Evolutionary conservation across 1,140 invertebrate species (phyloP), one percentile per base, ranked within the genome.

Genomic region (Drosophila kanapiae): DNA sequence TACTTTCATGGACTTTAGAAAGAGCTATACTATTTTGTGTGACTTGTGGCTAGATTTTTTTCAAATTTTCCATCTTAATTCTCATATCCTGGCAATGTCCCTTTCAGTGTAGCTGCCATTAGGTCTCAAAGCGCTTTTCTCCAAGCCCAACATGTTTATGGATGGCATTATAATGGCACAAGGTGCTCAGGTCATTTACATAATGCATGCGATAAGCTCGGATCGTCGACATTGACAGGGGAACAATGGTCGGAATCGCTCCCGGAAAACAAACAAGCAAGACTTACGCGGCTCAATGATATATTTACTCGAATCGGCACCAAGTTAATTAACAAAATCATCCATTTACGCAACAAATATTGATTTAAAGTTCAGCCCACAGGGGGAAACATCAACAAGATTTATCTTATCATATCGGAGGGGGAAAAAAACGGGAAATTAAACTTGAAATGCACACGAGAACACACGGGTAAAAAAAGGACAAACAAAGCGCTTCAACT

Each of bases 281-380:
- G 16, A 23, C 23, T 63, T 69, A 42, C 48, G 18, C 38, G 31
- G 2, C 14, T 27, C 11, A 37, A 27, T 57, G 38, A 77, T 54
- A 61, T 77, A 43, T 59, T 48, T 60, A 78, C 31, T 14, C 37
- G 14, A 31, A 23, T 68, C 51, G 69, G 56, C 56, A 8, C 10
- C 56, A 27, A 54, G 59, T 70, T 81, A 78, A 81, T 81, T 82
- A 82, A 81, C 60, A 71, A 82, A 54, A 47, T 72, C 45, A 45
- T 33, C 49, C 40, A 64, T 69, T 65, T 67, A 45, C 65, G 35
- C 56, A 18, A 43, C 60, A 65, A 77, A 78, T 76, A 76, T 81
- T 81, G 68, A 78, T 82, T 78, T 60, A 81, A 78, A 65, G 45
- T 64, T 40, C 49, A 35, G 27, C 71, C 18, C 48, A 16, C 27